Evolutionary conservation across 2,113 vertebrate genomes (phyloP).

Genomic region (Hylia prasina): DNA sequence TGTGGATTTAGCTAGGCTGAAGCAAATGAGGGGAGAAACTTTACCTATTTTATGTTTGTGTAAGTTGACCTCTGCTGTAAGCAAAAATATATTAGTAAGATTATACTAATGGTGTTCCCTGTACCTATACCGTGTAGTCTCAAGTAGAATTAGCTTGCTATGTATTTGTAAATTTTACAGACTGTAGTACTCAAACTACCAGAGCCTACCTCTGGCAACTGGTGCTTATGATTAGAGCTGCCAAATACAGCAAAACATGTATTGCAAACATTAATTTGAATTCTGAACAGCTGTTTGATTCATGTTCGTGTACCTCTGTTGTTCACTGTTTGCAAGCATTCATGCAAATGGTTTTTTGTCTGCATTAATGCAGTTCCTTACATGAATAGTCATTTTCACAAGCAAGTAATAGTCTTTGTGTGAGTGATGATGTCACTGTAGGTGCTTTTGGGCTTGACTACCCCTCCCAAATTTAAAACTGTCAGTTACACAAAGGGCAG

Average conservation of each 20-base stretch:
- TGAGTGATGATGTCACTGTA: background rate
- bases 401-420: slow-evolving; percentile 8
- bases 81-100: background rate
- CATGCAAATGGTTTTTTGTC: slow-evolving; percentile 50
- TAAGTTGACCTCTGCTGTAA: background rate
- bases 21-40: background rate
- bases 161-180: background rate
- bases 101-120: background rate
- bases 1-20: background rate
- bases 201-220: slow-evolving; percentile 27
- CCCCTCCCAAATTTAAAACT: background rate
- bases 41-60: background rate
- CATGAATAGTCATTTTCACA: slow-evolving; percentile 31
- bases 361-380: slow-evolving; percentile 30
- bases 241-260: slow-evolving; percentile 35
- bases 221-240: slow-evolving; percentile 28
- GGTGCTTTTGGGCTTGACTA: background rate
- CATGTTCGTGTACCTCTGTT: slow-evolving; percentile 34
- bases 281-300: slow-evolving; percentile 62
- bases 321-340: slow-evolving; percentile 53
- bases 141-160: background rate
- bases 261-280: slow-evolving; percentile 57
- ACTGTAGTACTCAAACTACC: background rate
- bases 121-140: background rate
- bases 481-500: background rate